Evolutionary conservation across 2,797 vertebrate genomes (phyloP), one percentile per base, ranked within the genome.

Genomic region (Rousettus madagascariensis): DNA sequence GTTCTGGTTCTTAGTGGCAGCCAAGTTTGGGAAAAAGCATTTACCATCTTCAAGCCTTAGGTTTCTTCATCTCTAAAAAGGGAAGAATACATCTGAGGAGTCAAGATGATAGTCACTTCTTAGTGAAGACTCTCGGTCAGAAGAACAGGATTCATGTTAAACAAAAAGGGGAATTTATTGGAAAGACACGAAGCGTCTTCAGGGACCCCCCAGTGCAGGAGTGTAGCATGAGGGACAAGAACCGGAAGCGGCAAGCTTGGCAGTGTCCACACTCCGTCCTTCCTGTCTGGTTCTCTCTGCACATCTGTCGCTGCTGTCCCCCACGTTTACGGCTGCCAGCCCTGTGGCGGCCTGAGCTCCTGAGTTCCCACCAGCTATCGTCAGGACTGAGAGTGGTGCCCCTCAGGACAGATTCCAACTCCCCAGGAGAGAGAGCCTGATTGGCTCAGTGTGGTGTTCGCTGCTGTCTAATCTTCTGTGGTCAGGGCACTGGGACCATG

Each of bases 141-240:
- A 82, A 82, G 61, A 12, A 65, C 28, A 75, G 41, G 66, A 41
- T 38, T 84, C 22, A 17, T 0, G 0, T 36, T 38, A 79, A 46
- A 38, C 7, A 61, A 66, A 61, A 78, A 55, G 28, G 4, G 30
- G 36, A 20, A 13, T 38, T 80, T 28, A 46, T 3, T 57, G 33
- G 78, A 74, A 92, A 59, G 55, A 17, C 30, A 33, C 19, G 28
- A 46, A 46, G 30, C 9, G 2, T 75, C 28, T 91, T 30, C 8
- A 1, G 10, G 36, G 43, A 6, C 5, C 28, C 28, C 51, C 28
- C 1, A 0, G 2, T 19, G 63, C 3, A 8, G 22, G 57, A 38
- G 17, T 2, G 13, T 24, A 33, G 43, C 5, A 0, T 20, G 5
- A 30, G 38, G 8, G 33, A 26, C 5, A 13, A n/a, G 43, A n/a